Evolutionary conservation across 2,113 vertebrate species (phyloP), one percentile per base, ranked within the genome.

Genomic region (Pteropus alecto): DNA sequence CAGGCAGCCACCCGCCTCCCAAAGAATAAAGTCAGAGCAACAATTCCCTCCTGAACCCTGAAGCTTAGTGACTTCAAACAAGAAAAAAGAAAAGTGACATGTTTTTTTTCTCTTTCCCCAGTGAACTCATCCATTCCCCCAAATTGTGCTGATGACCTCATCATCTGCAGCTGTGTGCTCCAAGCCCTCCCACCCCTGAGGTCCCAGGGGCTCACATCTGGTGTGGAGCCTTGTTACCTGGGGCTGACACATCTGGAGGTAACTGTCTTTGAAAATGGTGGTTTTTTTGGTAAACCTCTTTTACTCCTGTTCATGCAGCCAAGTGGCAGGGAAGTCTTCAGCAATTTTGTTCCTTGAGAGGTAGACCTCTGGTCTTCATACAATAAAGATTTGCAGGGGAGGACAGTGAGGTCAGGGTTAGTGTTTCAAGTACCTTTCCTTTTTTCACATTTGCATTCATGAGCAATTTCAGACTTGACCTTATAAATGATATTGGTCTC

Each of bases 41-140:
- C 98, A 99, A 98, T 98, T 98, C 98, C 97, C 97, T 97, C 94
- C 98, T 93, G 97, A 98, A 98, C 95, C 96, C 98, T 98, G 96
- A 98, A 99, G 98, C 98, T 98, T 98, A 98, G 97, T 98, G 98
- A 98, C 98, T 99, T 99, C 99, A 99, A 99, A 99, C 96, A 96
- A 98, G 91, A 96, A 97, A 96, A 98, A 98, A 97, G 96, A 98
- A 97, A 98, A 98, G 98, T 98, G 97, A 98, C 98, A 98, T 87
- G 92, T 95, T 98, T 98, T 98, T 98, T 95, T 54, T 35, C 30
- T 54, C 90, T 87, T 60, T 76, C 82, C 83, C 95, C 88, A 97
- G 97, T 94, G 97, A 98, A 98, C 95, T 97, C 96, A 97, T 98
- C 98, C 98, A 93, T 86, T 98, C 93, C 96, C 97, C 97, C 93